Base-by-base conservation (phyloP, 2,888 invertebrate species). In the Lepetodrilus schrolli region DNA sequence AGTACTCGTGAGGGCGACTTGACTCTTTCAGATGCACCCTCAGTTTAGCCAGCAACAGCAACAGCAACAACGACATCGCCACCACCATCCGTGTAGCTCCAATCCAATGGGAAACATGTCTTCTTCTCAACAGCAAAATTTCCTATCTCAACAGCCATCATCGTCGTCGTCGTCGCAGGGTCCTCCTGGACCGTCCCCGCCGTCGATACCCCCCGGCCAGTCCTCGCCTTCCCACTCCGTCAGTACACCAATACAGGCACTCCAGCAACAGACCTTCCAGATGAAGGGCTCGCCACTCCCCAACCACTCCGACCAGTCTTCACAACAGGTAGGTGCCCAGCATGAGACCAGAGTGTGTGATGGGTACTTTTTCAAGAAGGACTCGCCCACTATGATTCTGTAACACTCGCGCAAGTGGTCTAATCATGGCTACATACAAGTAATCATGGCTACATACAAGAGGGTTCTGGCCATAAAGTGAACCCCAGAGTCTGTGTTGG, bases 141-240 rank as follows among this genome's bases (percentile, higher is more conserved):
- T 74, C 51, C 68, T 69, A 34, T 66, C 91, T 80, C 91, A 91
- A 76, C 91, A 91, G 81, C 90, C 90, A 69, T 80, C 90, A 69
- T 80, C 83, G 71, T 78, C 82, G 8, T 74, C 78, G 20, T 69
- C 43, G 30, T 73, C 48, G 47, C 72, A 72, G 36, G 51, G 43
- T 36, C 80, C 82, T 21, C 79, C 80, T 21, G 78, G 78, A 69
- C 78, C 77, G 72, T 78, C 80, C 76, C 73, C 80, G 2, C 76
- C 77, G 71, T 76, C 77, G 34, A 77, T 73, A 69, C 72, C 76
- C 65, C 4, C 66, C 8, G 38, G 21, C 26, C 43, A 37, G 26
- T 26, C 37, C 38, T 50, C 34, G 36, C 49, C 47, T 20, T 36
- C 50, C 20, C 48, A 47, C 17, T n/a, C 48, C 49, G 49, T 50